These are phyloP conservation scores for Phrynocephalus vlangalii DNA, from an alignment of 2,797 vertebrate genomes.

Conservation along the genomic window DNA sequence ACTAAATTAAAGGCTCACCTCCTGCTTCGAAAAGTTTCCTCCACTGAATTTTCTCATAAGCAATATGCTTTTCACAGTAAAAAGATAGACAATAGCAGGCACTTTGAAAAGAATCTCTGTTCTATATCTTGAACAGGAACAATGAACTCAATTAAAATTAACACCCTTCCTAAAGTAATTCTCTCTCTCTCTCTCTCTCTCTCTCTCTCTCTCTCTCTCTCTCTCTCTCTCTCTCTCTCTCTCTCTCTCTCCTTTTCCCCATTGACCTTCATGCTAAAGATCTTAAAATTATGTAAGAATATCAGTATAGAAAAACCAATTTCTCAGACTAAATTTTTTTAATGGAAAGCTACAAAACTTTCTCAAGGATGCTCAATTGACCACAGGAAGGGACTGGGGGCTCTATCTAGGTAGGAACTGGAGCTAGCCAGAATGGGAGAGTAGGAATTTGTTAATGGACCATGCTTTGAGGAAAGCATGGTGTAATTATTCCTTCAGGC, in stretches of 20 bases:
- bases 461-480: neutral
- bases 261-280: conserved; percentile 10
- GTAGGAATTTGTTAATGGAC: neutral
- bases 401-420: neutral
- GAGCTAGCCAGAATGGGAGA: neutral
- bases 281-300: neutral
- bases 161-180: neutral
- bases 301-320: neutral
- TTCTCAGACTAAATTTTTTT: neutral
- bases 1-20: too few species aligned
- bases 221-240: neutral
- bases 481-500: neutral
- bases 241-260: too few species aligned
- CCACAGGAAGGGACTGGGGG: neutral
- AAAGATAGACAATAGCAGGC: neutral
- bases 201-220: neutral
- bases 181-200: neutral
- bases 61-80: neutral
- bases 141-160: conserved; percentile 14
- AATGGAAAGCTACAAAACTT: neutral
- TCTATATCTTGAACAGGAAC: neutral
- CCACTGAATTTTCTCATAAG: neutral
- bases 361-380: neutral
- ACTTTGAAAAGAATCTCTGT: neutral
- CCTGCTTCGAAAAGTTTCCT: neutral